A percentile compares a stretch with the other conserved stretches of the same genome.
phyloP scores from a whole-genome alignment of 2,797 vertebrate genomes.

The Pogonophryne albipinna region DNA sequence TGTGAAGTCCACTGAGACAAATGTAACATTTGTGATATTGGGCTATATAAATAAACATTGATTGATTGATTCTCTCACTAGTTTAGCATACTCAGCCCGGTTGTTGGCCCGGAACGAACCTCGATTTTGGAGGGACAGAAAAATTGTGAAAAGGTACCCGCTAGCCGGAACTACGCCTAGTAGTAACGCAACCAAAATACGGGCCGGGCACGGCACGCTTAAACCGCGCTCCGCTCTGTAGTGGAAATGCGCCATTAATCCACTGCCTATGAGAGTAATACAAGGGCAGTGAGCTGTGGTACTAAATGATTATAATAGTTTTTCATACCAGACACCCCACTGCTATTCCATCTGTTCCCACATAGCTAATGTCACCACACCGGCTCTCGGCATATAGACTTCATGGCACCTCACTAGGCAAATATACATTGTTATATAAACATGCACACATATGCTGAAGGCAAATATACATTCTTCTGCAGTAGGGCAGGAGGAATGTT shows the following conservation, averaged over 20 bases:
- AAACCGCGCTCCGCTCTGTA: too few relatives aligned
- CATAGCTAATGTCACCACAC: constrained; percentile 63
- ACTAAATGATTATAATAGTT: constrained; percentile 57
- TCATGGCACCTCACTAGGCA: constrained; percentile 65
- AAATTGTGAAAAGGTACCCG: too few relatives aligned
- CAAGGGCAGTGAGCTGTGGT: constrained; percentile 26
- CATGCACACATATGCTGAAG: constrained; percentile 50
- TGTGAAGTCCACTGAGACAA: too few relatives aligned
- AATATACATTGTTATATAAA: constrained; percentile 77
- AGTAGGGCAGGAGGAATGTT: constrained; percentile 56
- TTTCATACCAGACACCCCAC: constrained; percentile 60
- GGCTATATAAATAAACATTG: too few relatives aligned
- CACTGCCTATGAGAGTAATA: constrained; percentile 17
- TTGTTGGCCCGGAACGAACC: too few relatives aligned
- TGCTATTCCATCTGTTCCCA: constrained; percentile 73
- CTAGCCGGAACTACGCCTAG: too few relatives aligned
- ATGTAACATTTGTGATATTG: too few relatives aligned
- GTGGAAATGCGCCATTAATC: background rate
- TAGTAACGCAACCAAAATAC: too few relatives aligned
- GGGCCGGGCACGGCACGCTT: too few relatives aligned
- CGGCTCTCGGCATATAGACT: constrained; percentile 58
- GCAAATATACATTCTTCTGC: constrained; percentile 68
- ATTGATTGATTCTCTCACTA: too few relatives aligned
- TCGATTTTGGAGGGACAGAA: too few relatives aligned
- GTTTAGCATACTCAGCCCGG: too few relatives aligned